Evolutionary conservation across 2,888 invertebrate genomes (phyloP), one percentile per base, ranked within the genome.

Genomic region (Syrphus vitripennis): DNA sequence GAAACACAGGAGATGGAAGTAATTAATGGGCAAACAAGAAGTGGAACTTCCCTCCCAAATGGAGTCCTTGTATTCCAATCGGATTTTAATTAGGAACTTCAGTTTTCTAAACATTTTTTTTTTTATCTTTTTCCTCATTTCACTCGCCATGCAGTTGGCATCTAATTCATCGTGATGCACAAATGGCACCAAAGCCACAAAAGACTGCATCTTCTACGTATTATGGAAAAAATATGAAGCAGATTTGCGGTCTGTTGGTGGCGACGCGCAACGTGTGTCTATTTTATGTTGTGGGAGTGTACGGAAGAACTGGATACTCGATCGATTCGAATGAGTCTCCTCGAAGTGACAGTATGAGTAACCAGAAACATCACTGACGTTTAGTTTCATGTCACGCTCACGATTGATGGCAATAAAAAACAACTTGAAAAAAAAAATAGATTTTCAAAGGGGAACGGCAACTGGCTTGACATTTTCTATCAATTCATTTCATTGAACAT

Each of bases 51-150:
- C 86, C 86, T 81, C 70, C 71, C 53, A 37, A 67, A 31, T 69
- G 61, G 53, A 69, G 76, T 76, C 59, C 55, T 34, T 50, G 26
- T 40, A 61, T 84, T 71, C 82, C 77, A 86, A 82, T 86, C 42
- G 77, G 86, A 69, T 77, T 81, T 86, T 81, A 86, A 86, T 86
- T 81, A 81, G 72, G 53, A 80, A 71, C 48, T 61, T 63, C 70
- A n/a, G 21, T 16, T 55, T 61, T 72, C 59, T 40, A 61, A 71
- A 63, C 14, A 40, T 12, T 72, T 24, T 61, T 61, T 26, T 10
- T 5, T 6, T 12, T 19, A 65, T n/a, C 31, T 29, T 42, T 55
- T 61, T 53, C n/a, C n/a, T n/a, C n/a, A 59, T 69, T 29, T 50
- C 12, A 50, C 50, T 21, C 10, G n/a, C n/a, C n/a, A n/a, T 69